phyloP scores from a whole-genome alignment of 2,888 invertebrate genomes.

The Tipula helvola region DNA sequence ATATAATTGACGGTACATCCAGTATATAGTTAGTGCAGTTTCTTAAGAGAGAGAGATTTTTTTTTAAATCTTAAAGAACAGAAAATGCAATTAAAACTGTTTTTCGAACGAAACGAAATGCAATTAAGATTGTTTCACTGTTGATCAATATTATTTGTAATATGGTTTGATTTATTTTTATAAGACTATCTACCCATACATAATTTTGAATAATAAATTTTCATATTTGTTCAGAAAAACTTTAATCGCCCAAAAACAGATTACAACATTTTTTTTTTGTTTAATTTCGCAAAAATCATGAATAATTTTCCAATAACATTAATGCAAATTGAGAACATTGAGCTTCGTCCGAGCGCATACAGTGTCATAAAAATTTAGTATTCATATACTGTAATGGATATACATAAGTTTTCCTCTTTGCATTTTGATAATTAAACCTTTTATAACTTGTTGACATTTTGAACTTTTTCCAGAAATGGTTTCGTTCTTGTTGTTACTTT shows the following conservation, averaged over 20 bases:
- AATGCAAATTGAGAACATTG: neutral
- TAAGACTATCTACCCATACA: too few species aligned
- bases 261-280: neutral
- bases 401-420: neutral
- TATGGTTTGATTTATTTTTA: too few species aligned
- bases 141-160: too few species aligned
- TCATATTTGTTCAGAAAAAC: neutral
- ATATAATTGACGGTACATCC: neutral
- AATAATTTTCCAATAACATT: neutral
- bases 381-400: neutral
- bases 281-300: neutral
- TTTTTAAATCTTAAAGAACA: neutral
- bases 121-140: neutral
- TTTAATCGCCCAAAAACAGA: neutral
- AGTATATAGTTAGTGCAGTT: neutral
- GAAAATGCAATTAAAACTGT: too few species aligned
- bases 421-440: neutral
- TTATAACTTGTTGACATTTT: neutral
- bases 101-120: neutral
- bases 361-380: neutral
- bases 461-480: neutral
- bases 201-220: too few species aligned
- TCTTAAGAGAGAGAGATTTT: neutral
- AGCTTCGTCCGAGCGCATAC: neutral
- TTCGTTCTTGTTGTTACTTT: neutral